Conservation (phyloP, 2,113 vertebrate species). For the Epinephelus fuscoguttatus region DNA sequence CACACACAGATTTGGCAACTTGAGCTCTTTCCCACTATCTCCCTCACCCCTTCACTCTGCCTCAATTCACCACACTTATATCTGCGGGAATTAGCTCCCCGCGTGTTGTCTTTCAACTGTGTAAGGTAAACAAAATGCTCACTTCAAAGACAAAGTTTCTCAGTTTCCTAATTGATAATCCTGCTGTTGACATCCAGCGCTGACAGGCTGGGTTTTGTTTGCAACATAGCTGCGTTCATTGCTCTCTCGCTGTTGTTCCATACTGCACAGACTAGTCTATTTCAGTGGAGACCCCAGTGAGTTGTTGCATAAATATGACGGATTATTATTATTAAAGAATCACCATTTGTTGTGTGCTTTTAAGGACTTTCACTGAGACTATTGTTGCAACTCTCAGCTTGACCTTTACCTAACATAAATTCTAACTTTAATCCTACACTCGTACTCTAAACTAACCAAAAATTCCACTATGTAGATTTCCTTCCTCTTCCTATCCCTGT, state of each 20-base stretch:
- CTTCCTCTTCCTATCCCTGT: conserved; percentile 17
- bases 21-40: conserved; percentile 49
- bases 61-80: conserved; percentile 40
- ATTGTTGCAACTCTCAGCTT: background rate
- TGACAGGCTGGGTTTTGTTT: conserved; percentile 50
- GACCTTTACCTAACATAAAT: conserved; percentile 16
- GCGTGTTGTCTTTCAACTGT: conserved; percentile 39
- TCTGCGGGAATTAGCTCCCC: conserved; percentile 34
- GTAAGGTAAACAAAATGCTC: conserved; percentile 62
- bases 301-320: conserved; percentile 45
- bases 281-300: conserved; percentile 47
- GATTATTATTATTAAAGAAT: conserved; percentile 54
- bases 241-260: conserved; percentile 23
- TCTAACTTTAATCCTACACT: conserved; percentile 35
- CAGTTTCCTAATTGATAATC: conserved; percentile 73
- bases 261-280: conserved; percentile 37
- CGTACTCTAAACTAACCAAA: background rate
- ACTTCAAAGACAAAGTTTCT: conserved; percentile 75
- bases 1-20: conserved; percentile 35
- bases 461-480: conserved; percentile 10
- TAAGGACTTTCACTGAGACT: no score
- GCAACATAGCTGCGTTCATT: conserved; percentile 62
- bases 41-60: conserved; percentile 26
- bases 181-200: conserved; percentile 49
- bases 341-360: background rate